Percentiles rank a stretch among this genome's conserved stretches.
Evolutionary conservation across 2,797 vertebrate species (phyloP).

Genomic region (Craterocephalus amniculus): DNA sequence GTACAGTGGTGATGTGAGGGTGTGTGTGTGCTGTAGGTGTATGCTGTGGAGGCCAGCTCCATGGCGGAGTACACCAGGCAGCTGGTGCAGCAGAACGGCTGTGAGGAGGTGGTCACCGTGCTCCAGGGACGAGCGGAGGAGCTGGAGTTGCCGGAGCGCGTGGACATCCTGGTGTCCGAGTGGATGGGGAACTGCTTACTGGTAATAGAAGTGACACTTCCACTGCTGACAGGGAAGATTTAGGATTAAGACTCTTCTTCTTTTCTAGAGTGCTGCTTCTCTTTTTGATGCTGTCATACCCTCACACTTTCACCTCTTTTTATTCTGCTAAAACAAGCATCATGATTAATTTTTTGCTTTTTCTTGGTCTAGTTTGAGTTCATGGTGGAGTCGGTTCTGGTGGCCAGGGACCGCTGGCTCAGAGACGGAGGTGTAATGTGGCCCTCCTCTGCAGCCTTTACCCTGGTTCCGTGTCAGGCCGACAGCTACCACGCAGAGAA

Average conservation of each 20-base stretch:
- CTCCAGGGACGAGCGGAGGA: constrained; percentile 85
- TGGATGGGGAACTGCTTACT: constrained; percentile 90
- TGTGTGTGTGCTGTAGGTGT: constrained; percentile 76
- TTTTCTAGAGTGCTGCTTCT: not conserved
- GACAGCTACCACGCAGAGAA: constrained; percentile 81
- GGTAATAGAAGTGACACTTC: constrained; percentile 72
- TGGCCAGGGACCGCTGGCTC: constrained; percentile 81
- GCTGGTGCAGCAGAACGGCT: constrained; percentile 78
- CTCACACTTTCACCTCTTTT: not conserved
- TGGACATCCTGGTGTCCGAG: constrained; percentile 84
- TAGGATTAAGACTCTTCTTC: not conserved
- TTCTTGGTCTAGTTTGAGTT: constrained; percentile 83
- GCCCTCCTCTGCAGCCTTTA: constrained; percentile 82
- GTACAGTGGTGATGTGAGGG: not conserved
- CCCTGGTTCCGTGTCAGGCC: constrained; percentile 85
- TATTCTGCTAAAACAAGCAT: not conserved
- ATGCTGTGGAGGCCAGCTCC: constrained; percentile 86
- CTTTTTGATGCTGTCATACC: not conserved
- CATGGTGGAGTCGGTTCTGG: constrained; percentile 88
- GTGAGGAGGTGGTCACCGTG: constrained; percentile 79
- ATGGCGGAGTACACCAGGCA: constrained; percentile 83
- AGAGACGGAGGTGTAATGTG: constrained; percentile 83
- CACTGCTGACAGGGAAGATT: not conserved
- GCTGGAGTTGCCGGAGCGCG: constrained; percentile 81
- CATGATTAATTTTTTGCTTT: not conserved